A percentile compares a stretch with the other conserved stretches of the same genome.
Evolutionary conservation across 2,113 vertebrate species (phyloP).

Genomic region (Canis aureus): DNA sequence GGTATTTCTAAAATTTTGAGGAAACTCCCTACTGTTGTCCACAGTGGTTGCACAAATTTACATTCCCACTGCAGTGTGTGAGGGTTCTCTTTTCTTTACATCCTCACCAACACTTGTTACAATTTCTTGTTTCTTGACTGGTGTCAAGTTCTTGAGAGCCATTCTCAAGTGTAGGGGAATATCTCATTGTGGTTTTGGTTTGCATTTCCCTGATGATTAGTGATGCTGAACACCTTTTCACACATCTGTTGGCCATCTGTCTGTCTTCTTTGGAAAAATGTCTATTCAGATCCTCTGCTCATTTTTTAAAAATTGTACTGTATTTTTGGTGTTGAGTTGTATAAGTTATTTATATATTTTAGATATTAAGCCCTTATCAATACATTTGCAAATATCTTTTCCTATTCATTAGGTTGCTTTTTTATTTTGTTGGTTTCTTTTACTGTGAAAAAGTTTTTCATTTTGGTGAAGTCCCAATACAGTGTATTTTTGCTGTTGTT

Average conservation of each 20-base stretch:
- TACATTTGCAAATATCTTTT: neutral
- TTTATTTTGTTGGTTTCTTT: neutral
- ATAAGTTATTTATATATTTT: neutral
- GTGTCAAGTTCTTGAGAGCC: neutral
- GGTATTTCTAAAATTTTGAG: neutral
- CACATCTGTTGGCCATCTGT: neutral
- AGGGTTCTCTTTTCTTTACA: neutral
- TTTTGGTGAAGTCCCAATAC: neutral
- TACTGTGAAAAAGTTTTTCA: neutral
- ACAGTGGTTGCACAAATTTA: neutral
- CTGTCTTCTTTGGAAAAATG: neutral
- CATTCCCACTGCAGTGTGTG: neutral
- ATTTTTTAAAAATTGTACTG: neutral
- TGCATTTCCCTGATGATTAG: neutral
- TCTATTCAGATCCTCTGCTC: neutral
- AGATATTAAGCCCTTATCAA: neutral
- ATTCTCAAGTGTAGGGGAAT: neutral
- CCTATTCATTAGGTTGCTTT: neutral
- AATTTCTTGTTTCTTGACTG: neutral
- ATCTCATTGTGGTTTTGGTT: neutral
- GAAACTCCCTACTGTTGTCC: neutral
- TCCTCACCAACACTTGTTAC: neutral
- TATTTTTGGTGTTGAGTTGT: neutral
- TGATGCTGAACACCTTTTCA: neutral
- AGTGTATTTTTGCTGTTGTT: neutral